phyloP scores from a whole-genome alignment of 2,113 vertebrate genomes.

The Cyphomyrus discorhynchus region DNA sequence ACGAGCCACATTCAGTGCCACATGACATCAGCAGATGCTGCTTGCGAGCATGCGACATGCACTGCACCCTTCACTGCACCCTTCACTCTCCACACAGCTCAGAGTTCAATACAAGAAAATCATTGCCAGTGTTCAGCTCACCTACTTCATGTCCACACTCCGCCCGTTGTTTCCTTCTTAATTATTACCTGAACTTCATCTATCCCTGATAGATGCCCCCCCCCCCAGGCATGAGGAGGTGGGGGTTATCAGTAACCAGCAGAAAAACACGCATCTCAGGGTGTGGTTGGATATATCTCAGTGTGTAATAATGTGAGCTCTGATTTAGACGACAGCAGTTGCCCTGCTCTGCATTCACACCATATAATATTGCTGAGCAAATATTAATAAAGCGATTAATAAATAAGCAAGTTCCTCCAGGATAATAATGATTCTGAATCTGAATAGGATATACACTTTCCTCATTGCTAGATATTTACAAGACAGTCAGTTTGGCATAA shows the following conservation, averaged over 20 bases:
- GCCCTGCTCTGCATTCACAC: neutral
- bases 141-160: conserved; percentile 10
- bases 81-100: conserved; percentile 21
- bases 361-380: neutral
- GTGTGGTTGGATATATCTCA: neutral
- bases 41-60: neutral
- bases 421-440: neutral
- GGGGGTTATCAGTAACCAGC: neutral
- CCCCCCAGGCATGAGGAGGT: neutral
- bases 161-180: conserved; percentile 20
- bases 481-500: neutral
- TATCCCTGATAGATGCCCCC: conserved; percentile 11
- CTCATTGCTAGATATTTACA: neutral
- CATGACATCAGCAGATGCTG: neutral
- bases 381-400: neutral
- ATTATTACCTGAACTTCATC: conserved; percentile 24
- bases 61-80: conserved; percentile 21
- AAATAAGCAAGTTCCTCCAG: neutral
- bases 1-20: neutral
- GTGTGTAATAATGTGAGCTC: neutral
- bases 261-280: neutral
- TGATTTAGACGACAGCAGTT: neutral
- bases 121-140: conserved; percentile 25
- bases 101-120: conserved; percentile 24
- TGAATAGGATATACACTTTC: neutral